A percentile compares a stretch with the other conserved stretches of the same genome.
These are phyloP conservation scores for Agapornis canus DNA, from an alignment of 2,797 vertebrate genomes.

Conservation along the genomic window DNA sequence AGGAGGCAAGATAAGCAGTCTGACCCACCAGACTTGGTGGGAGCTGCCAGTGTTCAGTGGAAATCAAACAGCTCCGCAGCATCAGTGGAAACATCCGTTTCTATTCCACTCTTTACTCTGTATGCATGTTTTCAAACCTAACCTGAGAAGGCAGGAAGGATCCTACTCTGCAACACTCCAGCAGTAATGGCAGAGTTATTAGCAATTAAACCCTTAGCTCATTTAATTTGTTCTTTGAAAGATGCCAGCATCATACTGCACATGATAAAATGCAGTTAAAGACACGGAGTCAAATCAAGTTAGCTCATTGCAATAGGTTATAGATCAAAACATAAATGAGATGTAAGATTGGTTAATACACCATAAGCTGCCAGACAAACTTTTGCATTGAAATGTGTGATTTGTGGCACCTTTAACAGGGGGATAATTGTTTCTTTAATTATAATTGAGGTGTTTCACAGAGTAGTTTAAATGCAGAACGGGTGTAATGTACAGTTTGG, in stretches of 20 bases:
- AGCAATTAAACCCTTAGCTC: conserved; percentile 67
- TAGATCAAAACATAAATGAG: conserved; percentile 61
- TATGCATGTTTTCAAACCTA: not conserved
- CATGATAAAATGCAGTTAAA: conserved; percentile 25
- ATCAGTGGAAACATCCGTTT: not conserved
- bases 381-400: conserved; percentile 68
- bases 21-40: fast-evolving
- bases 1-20: not conserved
- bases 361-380: conserved; percentile 48
- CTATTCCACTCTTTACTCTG: not conserved
- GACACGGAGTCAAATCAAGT: conserved; percentile 32
- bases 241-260: not conserved
- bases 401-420: conserved; percentile 64
- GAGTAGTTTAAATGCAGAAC: conserved; percentile 69
- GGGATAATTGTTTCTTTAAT: conserved; percentile 74
- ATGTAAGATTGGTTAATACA: conserved; percentile 60
- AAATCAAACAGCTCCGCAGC: not conserved
- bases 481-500: conserved; percentile 41
- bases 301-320: conserved; percentile 41
- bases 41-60: not conserved
- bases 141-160: not conserved
- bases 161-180: not conserved
- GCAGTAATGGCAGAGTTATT: not conserved
- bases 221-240: conserved; percentile 60
- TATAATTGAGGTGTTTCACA: conserved; percentile 68